These are phyloP conservation scores for Eubasilissa splendida DNA, from an alignment of 2,888 invertebrate genomes.

Conservation along the genomic window DNA sequence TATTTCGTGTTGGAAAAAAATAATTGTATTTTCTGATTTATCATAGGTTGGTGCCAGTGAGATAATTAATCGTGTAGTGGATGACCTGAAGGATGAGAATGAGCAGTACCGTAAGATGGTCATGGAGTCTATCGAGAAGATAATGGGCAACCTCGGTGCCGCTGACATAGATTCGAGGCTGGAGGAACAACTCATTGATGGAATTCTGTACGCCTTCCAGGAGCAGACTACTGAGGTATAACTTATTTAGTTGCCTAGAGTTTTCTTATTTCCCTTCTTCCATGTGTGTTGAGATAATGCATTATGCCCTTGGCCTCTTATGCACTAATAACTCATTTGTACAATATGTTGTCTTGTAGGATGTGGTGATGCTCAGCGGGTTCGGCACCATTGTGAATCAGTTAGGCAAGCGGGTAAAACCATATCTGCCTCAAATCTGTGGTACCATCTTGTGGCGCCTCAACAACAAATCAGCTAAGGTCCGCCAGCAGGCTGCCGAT, in stretches of 20 bases:
- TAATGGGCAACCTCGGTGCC: constrained; percentile 97
- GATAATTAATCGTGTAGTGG: constrained; percentile 98
- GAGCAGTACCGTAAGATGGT: constrained; percentile 99
- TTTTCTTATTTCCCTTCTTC: not conserved
- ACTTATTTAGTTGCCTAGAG: not conserved
- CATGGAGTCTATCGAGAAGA: constrained; percentile 99
- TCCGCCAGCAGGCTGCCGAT: constrained; percentile 99
- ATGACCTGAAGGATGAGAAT: constrained; percentile 99
- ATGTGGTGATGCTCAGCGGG: constrained; percentile 99
- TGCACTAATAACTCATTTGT: too few species aligned
- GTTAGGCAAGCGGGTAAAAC: constrained; percentile 96
- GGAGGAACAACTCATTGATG: constrained; percentile 99
- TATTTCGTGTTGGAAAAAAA: too few species aligned
- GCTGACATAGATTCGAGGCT: constrained; percentile 98
- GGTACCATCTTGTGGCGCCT: constrained; percentile 99
- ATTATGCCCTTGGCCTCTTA: not conserved
- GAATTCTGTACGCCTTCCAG: constrained; percentile 99
- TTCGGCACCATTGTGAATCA: constrained; percentile 99
- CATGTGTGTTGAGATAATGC: not conserved
- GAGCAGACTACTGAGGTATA: constrained; percentile 97
- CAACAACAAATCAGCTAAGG: constrained; percentile 99
- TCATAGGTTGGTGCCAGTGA: constrained; percentile 94
- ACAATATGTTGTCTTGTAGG: constrained; percentile 70
- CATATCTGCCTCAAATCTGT: constrained; percentile 99
- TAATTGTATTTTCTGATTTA: not conserved